Conservation (phyloP, 2,113 vertebrate genomes). For the Rhombomys opimus region DNA sequence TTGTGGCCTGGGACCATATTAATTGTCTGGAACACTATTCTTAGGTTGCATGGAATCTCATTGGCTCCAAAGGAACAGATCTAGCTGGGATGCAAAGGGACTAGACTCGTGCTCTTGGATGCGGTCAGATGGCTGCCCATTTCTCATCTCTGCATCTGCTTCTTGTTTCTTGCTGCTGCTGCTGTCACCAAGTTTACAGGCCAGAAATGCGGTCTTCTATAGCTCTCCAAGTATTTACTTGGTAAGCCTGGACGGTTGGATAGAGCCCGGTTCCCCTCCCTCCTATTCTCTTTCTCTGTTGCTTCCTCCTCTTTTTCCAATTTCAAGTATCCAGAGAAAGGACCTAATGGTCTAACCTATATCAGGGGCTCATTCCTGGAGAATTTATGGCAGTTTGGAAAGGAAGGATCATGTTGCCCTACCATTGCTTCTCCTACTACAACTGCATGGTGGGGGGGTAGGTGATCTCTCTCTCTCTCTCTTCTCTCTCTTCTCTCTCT, state of each 20-base stretch:
- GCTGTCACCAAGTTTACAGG: neutral
- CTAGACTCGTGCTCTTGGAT: neutral
- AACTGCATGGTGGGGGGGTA: neutral
- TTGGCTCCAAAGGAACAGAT: neutral
- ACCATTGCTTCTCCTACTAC: neutral
- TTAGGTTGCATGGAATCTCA: neutral
- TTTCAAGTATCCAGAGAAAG: neutral
- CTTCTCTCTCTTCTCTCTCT: rapidly evolving
- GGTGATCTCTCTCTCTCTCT: neutral
- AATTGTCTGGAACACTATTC: slow-evolving; percentile 30
- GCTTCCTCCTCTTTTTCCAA: neutral
- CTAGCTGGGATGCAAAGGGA: neutral
- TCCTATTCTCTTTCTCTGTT: neutral
- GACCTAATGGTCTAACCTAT: neutral
- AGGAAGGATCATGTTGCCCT: neutral
- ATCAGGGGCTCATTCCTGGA: neutral
- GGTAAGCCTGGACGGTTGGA: neutral
- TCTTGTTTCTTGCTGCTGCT: neutral
- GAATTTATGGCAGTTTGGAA: neutral
- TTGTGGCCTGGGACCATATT: neutral
- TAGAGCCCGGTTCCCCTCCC: neutral
- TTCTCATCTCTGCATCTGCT: neutral
- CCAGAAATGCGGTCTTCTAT: neutral
- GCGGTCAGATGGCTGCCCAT: neutral
- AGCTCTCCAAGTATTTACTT: slow-evolving; percentile 1